Conservation (phyloP, 2,113 vertebrate genomes). For the Semnornis frantzii region DNA sequence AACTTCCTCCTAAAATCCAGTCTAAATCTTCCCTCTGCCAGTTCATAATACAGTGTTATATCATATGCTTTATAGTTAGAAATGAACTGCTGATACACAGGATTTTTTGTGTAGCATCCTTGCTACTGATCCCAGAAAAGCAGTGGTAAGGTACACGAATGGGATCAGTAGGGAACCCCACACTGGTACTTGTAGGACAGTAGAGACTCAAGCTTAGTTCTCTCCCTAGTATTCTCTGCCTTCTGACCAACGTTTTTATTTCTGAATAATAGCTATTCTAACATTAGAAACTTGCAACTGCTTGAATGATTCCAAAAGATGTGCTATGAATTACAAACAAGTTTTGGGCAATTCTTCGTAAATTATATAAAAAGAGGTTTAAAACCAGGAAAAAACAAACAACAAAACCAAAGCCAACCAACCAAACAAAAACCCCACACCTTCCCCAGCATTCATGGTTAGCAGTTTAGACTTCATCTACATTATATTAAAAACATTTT, state of each 20-base stretch:
- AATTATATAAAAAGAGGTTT: constrained; percentile 38
- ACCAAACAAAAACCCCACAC: background rate
- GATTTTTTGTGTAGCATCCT: background rate
- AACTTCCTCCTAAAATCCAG: too few relatives aligned
- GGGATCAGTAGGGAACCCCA: background rate
- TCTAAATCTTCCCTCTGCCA: too few relatives aligned
- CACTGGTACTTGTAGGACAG: background rate
- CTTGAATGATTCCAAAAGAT: background rate
- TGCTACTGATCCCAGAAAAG: background rate
- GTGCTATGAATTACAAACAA: background rate
- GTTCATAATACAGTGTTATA: too few relatives aligned
- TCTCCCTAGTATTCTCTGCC: background rate
- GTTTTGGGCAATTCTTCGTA: background rate
- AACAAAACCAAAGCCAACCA: background rate
- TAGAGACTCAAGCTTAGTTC: background rate
- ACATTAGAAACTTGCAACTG: background rate
- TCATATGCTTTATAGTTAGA: background rate
- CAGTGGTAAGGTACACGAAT: background rate
- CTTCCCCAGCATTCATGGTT: constrained; percentile 27
- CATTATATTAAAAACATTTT: constrained; percentile 71
- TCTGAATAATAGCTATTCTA: constrained; percentile 1
- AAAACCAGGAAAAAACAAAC: background rate
- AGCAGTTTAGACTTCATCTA: constrained; percentile 57
- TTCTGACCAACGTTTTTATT: background rate
- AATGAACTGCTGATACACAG: background rate